A percentile compares a stretch with the other conserved stretches of the same genome.
phyloP scores from a whole-genome alignment of 1,140 invertebrate genomes.

The Atopsyche davidsoni region DNA sequence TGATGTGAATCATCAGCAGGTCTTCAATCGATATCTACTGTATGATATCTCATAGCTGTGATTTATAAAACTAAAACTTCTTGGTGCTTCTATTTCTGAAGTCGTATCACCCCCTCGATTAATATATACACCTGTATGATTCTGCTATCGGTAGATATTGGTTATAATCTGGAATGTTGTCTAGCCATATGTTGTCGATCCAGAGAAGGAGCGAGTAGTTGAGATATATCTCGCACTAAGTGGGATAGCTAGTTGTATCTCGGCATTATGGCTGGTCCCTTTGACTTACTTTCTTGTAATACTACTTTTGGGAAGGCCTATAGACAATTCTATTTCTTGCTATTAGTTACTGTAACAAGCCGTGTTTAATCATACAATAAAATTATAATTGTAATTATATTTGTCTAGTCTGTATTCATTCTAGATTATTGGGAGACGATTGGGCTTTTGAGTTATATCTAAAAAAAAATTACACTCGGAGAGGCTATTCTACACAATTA shows the following conservation, averaged over 20 bases:
- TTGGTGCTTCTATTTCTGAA: conserved; percentile 20
- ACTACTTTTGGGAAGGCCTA: background rate
- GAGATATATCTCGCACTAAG: conserved; percentile 23
- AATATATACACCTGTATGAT: background rate
- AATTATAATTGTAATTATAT: conserved; percentile 3
- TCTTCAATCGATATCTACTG: conserved; percentile 1
- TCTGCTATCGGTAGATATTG: background rate
- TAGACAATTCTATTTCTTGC: conserved; percentile 5
- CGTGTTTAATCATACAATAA: background rate
- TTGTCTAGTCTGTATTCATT: conserved; percentile 16
- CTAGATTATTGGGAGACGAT: conserved; percentile 5
- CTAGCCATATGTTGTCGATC: background rate
- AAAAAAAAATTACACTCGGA: too few relatives aligned
- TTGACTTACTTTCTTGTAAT: background rate
- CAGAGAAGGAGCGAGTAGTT: background rate
- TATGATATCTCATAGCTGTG: conserved; percentile 19
- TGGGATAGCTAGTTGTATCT: conserved; percentile 26
- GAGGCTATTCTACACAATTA: too few relatives aligned
- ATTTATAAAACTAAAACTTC: conserved; percentile 18
- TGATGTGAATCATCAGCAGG: too few relatives aligned
- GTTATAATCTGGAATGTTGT: background rate
- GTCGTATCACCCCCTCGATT: background rate
- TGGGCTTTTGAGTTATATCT: background rate
- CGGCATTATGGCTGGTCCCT: conserved; percentile 1
- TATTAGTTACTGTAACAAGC: conserved; percentile 5